Evolutionary conservation across 2,797 vertebrate species (phyloP).

Genomic region (Glossophaga mutica): DNA sequence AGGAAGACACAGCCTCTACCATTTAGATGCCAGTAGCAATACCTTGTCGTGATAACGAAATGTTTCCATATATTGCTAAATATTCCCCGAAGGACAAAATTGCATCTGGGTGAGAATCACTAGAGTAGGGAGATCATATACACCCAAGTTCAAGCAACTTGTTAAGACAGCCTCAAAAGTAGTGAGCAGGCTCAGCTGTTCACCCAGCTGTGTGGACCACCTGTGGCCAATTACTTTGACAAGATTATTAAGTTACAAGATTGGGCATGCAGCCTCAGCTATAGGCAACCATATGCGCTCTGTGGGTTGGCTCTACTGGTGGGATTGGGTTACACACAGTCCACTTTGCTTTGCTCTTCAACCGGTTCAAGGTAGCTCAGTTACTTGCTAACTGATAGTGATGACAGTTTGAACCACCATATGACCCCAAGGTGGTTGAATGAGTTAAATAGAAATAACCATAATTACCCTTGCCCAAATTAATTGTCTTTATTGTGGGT

Average conservation of each 20-base stretch:
- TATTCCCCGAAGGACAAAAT: not conserved
- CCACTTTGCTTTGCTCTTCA: not conserved
- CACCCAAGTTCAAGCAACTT: constrained; percentile 19
- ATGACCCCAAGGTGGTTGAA: not conserved
- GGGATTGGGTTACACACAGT: not conserved
- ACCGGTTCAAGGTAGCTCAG: not conserved
- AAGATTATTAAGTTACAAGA: not conserved
- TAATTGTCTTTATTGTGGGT: not conserved
- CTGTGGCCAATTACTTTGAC: constrained; percentile 42
- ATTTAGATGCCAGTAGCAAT: not conserved
- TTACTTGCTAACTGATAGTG: not conserved
- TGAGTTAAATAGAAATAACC: not conserved
- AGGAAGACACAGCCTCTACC: not conserved
- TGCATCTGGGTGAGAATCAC: not conserved
- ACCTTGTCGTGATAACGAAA: not conserved
- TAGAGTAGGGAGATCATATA: not conserved
- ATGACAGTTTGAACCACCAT: not conserved
- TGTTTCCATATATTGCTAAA: not conserved
- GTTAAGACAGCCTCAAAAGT: constrained; percentile 8
- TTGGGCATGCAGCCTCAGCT: not conserved
- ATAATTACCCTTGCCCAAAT: not conserved
- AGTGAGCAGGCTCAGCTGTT: constrained; percentile 30
- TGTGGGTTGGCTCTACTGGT: not conserved
- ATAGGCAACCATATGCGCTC: not conserved
- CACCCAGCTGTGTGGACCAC: not conserved